Evolutionary conservation across 2,888 invertebrate genomes (phyloP), one percentile per base, ranked within the genome.

Genomic region (Oegoconia quadripuncta): DNA sequence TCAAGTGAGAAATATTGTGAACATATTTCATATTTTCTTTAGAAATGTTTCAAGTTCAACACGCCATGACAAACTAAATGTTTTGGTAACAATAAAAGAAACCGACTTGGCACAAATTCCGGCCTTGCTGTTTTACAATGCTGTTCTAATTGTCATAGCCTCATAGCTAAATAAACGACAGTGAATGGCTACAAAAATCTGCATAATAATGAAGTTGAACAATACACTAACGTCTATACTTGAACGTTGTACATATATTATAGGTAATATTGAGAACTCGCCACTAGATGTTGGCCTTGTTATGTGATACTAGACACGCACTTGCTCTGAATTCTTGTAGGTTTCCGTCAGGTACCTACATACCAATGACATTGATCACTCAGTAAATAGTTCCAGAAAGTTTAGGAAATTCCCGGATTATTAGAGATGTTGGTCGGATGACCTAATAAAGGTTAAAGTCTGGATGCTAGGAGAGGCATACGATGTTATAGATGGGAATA

Each of bases 151-250:
- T 65, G 65, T 67, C 61, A 59, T 52, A 59, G 46, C 16, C n/a
- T n/a, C n/a, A n/a, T n/a, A n/a, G n/a, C n/a, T n/a, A n/a, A n/a
- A n/a, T 52, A 63, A 57, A 55, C 58, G 60, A 54, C 59, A 61
- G 70, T 67, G 72, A 77, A 70, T 52, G 72, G 67, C 55, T 60
- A 55, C 53, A 60, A 64, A 66, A 59, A 71, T 68, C 59, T 61
- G 59, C 70, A 64, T 72, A 60, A 62, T 64, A 70, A 68, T 61
- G 53, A 51, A 54, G 40, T 44, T 46, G 55, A 53, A 76, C 70
- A 75, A 74, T 74, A 53, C 56, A 41, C 46, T 58, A 53, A 57
- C 59, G 45, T 55, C 55, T 48, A 49, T 50, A 55, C 55, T 55
- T 56, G 50, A 61, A 60, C 55, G 53, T 49, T 59, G 46, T 55